These are phyloP conservation scores for Chlorops oryzae DNA, from an alignment of 1,140 invertebrate species.

Conservation along the genomic window DNA sequence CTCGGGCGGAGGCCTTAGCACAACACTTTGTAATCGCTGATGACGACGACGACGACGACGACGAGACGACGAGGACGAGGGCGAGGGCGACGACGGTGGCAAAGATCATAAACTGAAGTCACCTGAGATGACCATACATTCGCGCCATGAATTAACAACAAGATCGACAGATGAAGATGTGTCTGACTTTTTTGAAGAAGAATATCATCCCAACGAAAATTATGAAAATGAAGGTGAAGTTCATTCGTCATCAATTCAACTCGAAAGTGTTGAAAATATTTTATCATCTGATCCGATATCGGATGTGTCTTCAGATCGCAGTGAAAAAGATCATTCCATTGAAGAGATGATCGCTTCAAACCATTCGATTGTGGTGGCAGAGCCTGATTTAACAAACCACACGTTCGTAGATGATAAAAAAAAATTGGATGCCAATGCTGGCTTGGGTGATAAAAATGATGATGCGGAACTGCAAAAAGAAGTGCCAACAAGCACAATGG, in stretches of 20 bases:
- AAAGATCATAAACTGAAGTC: slow-evolving; percentile 22
- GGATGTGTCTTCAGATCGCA: slow-evolving; percentile 1
- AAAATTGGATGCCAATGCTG: too few relatives aligned
- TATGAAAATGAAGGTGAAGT: too few relatives aligned
- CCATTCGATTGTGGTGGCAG: slow-evolving; percentile 36
- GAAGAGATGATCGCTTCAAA: slow-evolving; percentile 41
- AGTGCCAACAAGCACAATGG: too few relatives aligned
- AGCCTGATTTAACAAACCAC: background rate
- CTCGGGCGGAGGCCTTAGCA: slow-evolving; percentile 35
- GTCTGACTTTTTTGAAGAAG: slow-evolving; percentile 36
- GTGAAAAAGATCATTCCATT: slow-evolving; percentile 40
- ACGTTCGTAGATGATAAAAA: background rate
- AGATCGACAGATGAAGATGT: slow-evolving; percentile 44
- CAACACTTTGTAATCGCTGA: slow-evolving; percentile 35
- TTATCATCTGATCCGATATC: too few relatives aligned
- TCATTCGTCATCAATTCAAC: too few relatives aligned
- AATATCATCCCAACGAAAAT: slow-evolving; percentile 5
- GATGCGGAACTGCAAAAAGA: background rate
- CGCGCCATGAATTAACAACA: slow-evolving; percentile 29
- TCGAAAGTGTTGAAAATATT: too few relatives aligned
- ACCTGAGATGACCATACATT: slow-evolving; percentile 19
- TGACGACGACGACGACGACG: slow-evolving; percentile 24
- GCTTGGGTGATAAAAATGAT: too few relatives aligned
- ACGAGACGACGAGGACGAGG: slow-evolving; percentile 6
- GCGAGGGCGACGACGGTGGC: slow-evolving; percentile 19